Conservation (phyloP, 2,888 invertebrate species). For the Rhagophthalmus giganteus region DNA sequence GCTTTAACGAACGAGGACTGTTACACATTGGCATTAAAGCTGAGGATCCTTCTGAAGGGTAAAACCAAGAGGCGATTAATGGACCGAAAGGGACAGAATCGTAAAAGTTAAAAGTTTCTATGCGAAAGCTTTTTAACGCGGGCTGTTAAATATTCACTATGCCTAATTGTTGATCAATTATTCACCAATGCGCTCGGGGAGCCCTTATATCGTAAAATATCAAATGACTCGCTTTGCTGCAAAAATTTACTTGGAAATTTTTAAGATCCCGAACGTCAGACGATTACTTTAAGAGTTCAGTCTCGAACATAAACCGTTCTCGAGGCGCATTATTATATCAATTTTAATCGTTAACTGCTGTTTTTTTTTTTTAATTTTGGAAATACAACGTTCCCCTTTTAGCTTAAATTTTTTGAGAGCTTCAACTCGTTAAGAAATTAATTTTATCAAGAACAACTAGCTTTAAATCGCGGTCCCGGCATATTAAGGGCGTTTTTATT, state of each 20-base stretch:
- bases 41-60: constrained; percentile 1
- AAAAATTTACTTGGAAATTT: constrained; percentile 11
- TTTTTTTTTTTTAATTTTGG: too few relatives aligned
- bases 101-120: constrained; percentile 25
- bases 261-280: constrained; percentile 6
- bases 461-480: too few relatives aligned
- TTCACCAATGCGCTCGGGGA: constrained; percentile 28
- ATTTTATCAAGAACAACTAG: too few relatives aligned
- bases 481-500: too few relatives aligned
- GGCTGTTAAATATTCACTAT: constrained; percentile 34
- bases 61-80: constrained; percentile 13
- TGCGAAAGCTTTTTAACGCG: constrained; percentile 27
- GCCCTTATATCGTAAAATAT: constrained; percentile 27
- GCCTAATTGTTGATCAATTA: constrained; percentile 38
- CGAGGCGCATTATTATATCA: background rate
- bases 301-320: background rate
- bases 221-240: constrained; percentile 12
- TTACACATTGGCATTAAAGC: constrained; percentile 8
- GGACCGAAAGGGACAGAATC: constrained; percentile 20
- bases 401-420: background rate
- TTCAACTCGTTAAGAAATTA: too few relatives aligned
- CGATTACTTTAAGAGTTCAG: constrained; percentile 3
- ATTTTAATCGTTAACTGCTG: background rate
- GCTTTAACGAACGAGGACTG: background rate
- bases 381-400: too few relatives aligned